phyloP scores from a whole-genome alignment of 2,888 invertebrate species.

The Eupeodes luniger region DNA sequence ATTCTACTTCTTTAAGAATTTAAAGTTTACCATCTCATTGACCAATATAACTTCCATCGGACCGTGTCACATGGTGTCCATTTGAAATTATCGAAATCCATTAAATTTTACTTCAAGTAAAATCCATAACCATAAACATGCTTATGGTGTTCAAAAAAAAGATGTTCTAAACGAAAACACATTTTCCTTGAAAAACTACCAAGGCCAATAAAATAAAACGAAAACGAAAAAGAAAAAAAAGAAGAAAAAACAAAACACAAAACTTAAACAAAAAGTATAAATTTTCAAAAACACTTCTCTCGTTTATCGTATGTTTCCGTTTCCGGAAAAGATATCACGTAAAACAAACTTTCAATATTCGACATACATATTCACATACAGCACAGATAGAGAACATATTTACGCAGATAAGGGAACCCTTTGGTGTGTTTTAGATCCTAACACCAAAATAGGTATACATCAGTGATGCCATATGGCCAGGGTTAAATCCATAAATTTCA shows the following conservation, averaged over 20 bases:
- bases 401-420: conserved; percentile 24
- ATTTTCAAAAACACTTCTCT: conserved; percentile 22
- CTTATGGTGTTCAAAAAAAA: neutral
- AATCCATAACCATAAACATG: conserved; percentile 30
- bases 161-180: conserved; percentile 3
- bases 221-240: neutral
- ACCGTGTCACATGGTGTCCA: conserved; percentile 16
- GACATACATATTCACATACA: neutral
- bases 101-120: conserved; percentile 28
- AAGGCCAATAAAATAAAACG: conserved; percentile 17
- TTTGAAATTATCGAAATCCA: conserved; percentile 20
- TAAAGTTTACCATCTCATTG: neutral
- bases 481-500: conserved; percentile 68
- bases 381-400: neutral
- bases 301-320: conserved; percentile 22
- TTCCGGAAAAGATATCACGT: conserved; percentile 35
- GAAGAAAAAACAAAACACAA: neutral
- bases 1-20: neutral
- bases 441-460: conserved; percentile 16
- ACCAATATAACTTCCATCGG: neutral
- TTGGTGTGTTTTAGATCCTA: neutral
- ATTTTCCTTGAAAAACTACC: conserved; percentile 17
- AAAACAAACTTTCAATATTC: conserved; percentile 34
- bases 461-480: conserved; percentile 56
- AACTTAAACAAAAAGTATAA: neutral